Evolutionary conservation across 2,797 vertebrate species (phyloP), one percentile per base, ranked within the genome.

Genomic region (Falco biarmicus): DNA sequence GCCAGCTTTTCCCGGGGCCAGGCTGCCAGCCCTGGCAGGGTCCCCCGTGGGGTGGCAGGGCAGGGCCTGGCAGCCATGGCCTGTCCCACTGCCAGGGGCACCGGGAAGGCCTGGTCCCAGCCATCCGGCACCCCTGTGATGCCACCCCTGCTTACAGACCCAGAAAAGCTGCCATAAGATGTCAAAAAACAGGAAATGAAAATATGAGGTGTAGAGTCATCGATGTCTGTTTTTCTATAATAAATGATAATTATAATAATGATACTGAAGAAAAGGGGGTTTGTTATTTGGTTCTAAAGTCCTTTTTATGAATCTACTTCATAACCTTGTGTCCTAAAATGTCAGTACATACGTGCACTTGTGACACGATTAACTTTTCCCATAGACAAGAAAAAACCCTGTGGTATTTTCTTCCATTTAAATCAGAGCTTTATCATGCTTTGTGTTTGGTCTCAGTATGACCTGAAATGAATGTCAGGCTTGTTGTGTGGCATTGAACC

Each of bases 71-170:
- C 20, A 65, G 31, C 18, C 31, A 37, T 7, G 6, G 14, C 14
- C 14, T 15, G 8, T 57, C 29, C 28, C 28, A 29, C 6, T 4
- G 19, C 16, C 17, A 5, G 3, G 6, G 25, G 10, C 48, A 25
- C 7, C 1, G 3, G 3, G 26, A 6, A 65, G 10, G 6, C 26
- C 15, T 16, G 25, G 31, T 14, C 15, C 17, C 0, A 1, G 51
- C 18, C 16, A 17, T 14, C 7, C 2, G 47, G 17, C 20, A 28
- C 61, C 13, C 75, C 41, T 15, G 32, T 25, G 16, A 22, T 61
- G 56, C 34, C 26, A 39, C 19, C 50, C 25, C 4, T 2, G 18
- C 29, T 31, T 65, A 31, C 43, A 79, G 39, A 9, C 24, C 39
- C 20, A 66, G 68, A 53, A 69, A 53, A 48, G 21, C 21, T 64